phyloP scores from a whole-genome alignment of 2,113 vertebrate species.

The Sinocyclocheilus maitianheensis region DNA sequence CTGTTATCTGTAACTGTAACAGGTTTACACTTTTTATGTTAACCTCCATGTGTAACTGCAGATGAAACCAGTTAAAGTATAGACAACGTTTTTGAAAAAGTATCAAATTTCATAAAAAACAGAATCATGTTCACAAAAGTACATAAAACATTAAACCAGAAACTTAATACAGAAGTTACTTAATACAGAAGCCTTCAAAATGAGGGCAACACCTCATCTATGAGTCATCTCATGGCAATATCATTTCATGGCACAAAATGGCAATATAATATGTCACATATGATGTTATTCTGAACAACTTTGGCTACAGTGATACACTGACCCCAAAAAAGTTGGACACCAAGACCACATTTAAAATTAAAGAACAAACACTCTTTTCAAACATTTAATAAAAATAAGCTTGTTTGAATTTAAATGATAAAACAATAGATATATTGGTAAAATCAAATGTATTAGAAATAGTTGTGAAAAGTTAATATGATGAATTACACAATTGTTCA shows the following conservation, averaged over 20 bases:
- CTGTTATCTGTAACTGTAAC: not conserved
- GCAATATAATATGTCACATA: not conserved
- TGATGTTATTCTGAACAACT: slow-evolving; percentile 9
- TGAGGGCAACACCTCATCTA: not conserved
- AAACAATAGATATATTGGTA: not conserved
- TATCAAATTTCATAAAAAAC: not conserved
- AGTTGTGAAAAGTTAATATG: not conserved
- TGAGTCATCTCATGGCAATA: not conserved
- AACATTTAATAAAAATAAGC: not conserved
- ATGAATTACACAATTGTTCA: not conserved
- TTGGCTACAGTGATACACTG: not conserved
- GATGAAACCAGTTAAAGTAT: not conserved
- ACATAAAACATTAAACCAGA: not conserved
- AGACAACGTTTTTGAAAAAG: not conserved
- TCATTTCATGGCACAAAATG: not conserved
- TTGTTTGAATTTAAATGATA: not conserved
- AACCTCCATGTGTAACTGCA: not conserved
- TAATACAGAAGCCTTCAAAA: not conserved
- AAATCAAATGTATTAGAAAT: not conserved
- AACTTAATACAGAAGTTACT: not conserved
- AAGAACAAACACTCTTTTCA: not conserved
- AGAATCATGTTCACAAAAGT: not conserved
- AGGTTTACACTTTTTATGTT: not conserved
- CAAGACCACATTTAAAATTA: not conserved
- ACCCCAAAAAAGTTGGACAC: not conserved